Base-by-base conservation (phyloP, 2,113 vertebrate species). In the Ammodytes dubius region DNA sequence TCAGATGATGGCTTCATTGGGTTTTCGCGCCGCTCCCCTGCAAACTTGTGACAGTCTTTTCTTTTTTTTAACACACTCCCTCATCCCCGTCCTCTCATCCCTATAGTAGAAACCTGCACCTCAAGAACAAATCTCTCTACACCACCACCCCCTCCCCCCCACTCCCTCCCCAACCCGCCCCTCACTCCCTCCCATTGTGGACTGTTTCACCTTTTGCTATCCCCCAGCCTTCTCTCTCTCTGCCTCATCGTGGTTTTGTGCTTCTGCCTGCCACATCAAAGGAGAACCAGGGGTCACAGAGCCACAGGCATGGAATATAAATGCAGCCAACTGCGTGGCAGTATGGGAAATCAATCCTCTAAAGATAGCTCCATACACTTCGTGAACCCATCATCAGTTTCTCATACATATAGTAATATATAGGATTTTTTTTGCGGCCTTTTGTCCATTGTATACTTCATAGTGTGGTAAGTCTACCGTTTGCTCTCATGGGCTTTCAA, bases 1-100 rank as follows among this genome's bases (percentile, higher is more conserved):
- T 97, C 97, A 98, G 96, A 97, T 97, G 97, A 98, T 96, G 96
- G 96, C 96, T 98, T 99, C 97, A 98, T 99, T 87, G 90, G 83
- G 27, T 27, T 27, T 90, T 91, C 67, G 37, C 75, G 35, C 63
- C 19, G 65, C 90, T 90, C 90, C 27, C 86, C 79, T 69, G 86
- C 87, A 92, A 93, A 91, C 88, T 92, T 87, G 60, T 74, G 76
- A 58, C 63, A 4, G 77, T 88, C 81, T 89, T 87, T 86, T 83
- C 89, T 83, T 27, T 27, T 27, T 27, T 27, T 27, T 27, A 27
- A 27, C 27, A 52, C 82, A 66, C 83, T 86, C 81, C 72, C 72
- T 86, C 92, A 83, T 89, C 70, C 27, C 76, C 60, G 68, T 92
- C 88, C 85, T 92, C 89, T 89, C 85, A 88, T 88, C 85, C 78